phyloP scores from a whole-genome alignment of 2,113 vertebrate species.

The Ammodytes marinus region DNA sequence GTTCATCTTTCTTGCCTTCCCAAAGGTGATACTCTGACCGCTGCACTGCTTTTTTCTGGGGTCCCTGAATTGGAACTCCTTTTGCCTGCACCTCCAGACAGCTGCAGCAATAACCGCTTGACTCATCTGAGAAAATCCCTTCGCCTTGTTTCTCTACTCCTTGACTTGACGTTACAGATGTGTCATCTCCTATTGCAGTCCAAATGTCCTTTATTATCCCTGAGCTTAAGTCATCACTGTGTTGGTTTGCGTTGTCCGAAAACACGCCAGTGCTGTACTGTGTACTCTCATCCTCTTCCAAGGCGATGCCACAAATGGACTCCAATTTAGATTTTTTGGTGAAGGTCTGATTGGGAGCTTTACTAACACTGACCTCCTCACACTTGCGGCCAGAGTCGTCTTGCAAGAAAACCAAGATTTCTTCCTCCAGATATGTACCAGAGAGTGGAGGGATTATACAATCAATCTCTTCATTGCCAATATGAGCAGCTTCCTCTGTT shows the following conservation, averaged over 20 bases:
- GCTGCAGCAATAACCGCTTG: conserved; percentile 89
- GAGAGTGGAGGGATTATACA: conserved; percentile 92
- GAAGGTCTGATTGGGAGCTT: conserved; percentile 89
- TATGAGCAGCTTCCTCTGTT: conserved; percentile 91
- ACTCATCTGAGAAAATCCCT: conserved; percentile 89
- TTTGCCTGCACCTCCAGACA: conserved; percentile 89
- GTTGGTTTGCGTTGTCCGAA: conserved; percentile 87
- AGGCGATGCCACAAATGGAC: conserved; percentile 97
- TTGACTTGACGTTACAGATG: conserved; percentile 79
- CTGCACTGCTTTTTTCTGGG: conserved; percentile 93
- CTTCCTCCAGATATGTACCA: conserved; percentile 93
- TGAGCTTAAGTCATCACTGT: conserved; percentile 93
- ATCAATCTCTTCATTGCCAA: conserved; percentile 91
- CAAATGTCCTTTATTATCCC: conserved; percentile 98
- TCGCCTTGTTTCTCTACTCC: conserved; percentile 87
- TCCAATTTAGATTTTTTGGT: conserved; percentile 97
- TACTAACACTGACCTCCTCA: conserved; percentile 86
- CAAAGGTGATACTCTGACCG: conserved; percentile 97
- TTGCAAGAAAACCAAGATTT: conserved; percentile 95
- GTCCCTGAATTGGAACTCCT: conserved; percentile 84
- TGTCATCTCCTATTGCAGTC: conserved; percentile 90
- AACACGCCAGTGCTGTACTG: conserved; percentile 88
- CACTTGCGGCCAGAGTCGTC: conserved; percentile 87
- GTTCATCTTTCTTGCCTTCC: conserved; percentile 93
- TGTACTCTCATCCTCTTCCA: conserved; percentile 92